phyloP scores from a whole-genome alignment of 1,140 invertebrate species.

The Halotydeus destructor region DNA sequence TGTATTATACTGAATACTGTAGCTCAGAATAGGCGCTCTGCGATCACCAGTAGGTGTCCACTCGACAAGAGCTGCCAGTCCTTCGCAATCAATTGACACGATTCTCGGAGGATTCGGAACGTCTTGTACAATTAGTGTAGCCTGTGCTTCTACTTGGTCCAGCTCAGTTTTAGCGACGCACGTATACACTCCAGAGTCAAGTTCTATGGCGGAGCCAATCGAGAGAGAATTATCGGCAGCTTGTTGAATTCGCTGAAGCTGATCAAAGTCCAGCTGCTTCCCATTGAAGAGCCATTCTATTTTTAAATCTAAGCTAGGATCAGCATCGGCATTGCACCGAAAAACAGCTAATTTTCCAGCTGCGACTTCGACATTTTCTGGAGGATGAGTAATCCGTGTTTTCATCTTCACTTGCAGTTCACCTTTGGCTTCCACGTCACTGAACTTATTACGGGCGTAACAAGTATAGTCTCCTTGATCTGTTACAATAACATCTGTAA shows the following conservation, averaged over 20 bases:
- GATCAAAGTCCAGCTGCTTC: constrained; percentile 62
- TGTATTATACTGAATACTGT: constrained; percentile 81
- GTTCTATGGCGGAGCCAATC: constrained; percentile 75
- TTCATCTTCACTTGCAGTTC: constrained; percentile 56
- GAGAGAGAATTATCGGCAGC: constrained; percentile 66
- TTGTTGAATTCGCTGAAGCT: constrained; percentile 39
- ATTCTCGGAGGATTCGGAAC: constrained; percentile 70
- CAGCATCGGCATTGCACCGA: constrained; percentile 70
- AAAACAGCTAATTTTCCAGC: constrained; percentile 75
- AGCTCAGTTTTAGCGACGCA: constrained; percentile 79
- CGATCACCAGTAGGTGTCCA: constrained; percentile 83
- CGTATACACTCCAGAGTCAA: constrained; percentile 85
- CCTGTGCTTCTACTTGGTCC: constrained; percentile 56
- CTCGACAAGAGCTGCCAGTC: constrained; percentile 43
- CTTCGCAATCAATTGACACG: constrained; percentile 38
- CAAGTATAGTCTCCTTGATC: constrained; percentile 78
- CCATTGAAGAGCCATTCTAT: constrained; percentile 77
- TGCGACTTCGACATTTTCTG: constrained; percentile 70
- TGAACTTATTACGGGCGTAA: constrained; percentile 78
- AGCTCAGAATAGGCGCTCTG: constrained; percentile 74
- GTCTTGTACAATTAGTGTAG: constrained; percentile 82
- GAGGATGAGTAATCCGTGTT: constrained; percentile 59
- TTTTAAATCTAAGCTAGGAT: constrained; percentile 47
- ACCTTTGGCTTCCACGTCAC: constrained; percentile 47
- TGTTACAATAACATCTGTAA: constrained; percentile 52